Conservation (phyloP, 2,888 invertebrate genomes). For the Ormyrus nitidulus region DNA sequence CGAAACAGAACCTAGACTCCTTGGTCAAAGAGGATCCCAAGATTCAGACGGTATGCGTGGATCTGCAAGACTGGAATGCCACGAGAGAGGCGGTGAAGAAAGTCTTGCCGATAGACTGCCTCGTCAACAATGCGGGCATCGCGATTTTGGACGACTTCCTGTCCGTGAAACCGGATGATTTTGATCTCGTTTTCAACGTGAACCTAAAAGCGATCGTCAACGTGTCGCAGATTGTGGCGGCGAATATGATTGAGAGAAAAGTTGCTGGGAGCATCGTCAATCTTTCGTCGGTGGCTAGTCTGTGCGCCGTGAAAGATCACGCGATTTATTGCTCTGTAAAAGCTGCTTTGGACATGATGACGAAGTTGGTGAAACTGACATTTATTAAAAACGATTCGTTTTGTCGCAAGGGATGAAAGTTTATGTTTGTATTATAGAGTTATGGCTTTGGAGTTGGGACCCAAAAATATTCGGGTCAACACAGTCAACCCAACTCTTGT, state of each 20-base stretch:
- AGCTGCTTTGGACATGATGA: conserved; percentile 91
- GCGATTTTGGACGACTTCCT: conserved; percentile 84
- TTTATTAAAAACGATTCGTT: no score
- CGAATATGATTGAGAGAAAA: conserved; percentile 84
- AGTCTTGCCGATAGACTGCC: conserved; percentile 84
- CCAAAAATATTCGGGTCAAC: conserved; percentile 91
- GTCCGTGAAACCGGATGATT: conserved; percentile 81
- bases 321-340: conserved; percentile 90
- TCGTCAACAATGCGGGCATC: conserved; percentile 94
- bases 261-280: conserved; percentile 90
- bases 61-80: conserved; percentile 86
- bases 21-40: conserved; percentile 80
- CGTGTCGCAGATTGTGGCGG: conserved; percentile 88
- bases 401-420: no score
- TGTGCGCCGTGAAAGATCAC: conserved; percentile 85
- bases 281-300: conserved; percentile 89
- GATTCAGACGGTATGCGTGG: conserved; percentile 83
- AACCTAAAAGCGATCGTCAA: conserved; percentile 92
- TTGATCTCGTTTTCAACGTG: conserved; percentile 83
- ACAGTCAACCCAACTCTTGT: conserved; percentile 96
- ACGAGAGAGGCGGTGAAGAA: conserved; percentile 80
- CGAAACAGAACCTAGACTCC: conserved; percentile 80
- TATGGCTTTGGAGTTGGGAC: conserved; percentile 92
- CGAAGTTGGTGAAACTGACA: conserved; percentile 72
- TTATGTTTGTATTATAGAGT: conserved; percentile 73